Percentiles rank a stretch among this genome's conserved stretches.
Conservation (phyloP, 2,113 vertebrate species). For the Pseudopodoces humilis region DNA sequence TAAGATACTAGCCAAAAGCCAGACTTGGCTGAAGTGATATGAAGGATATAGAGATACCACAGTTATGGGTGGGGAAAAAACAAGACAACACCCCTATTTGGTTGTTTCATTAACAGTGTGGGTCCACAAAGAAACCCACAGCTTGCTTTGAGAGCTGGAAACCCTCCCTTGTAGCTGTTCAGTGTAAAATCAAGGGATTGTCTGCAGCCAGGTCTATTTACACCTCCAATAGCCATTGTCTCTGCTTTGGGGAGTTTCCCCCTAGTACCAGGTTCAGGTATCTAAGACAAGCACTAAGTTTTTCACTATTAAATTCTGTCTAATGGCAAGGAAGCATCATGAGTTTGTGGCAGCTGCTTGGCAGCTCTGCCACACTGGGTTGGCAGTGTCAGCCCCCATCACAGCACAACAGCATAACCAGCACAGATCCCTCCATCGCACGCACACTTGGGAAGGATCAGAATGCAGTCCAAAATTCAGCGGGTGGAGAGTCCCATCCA, state of each 20-base stretch:
- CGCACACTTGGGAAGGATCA: accelerated
- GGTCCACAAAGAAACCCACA: neutral
- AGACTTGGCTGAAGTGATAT: neutral
- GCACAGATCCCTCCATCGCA: accelerated
- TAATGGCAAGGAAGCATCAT: neutral
- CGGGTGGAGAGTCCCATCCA: neutral
- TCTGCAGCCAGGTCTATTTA: neutral
- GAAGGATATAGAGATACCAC: neutral
- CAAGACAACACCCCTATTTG: neutral
- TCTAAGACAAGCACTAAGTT: neutral
- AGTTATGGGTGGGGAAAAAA: neutral
- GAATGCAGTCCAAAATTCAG: neutral
- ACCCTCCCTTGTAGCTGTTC: neutral
- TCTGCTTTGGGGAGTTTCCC: neutral
- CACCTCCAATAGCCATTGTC: neutral
- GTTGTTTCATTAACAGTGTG: neutral
- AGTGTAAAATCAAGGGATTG: neutral
- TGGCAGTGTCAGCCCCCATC: neutral
- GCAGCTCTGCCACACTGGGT: neutral
- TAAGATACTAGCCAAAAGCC: neutral
- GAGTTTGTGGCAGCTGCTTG: neutral
- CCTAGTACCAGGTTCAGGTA: neutral
- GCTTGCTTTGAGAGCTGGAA: neutral
- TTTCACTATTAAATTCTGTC: neutral
- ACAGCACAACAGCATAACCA: neutral